Percentiles rank a stretch among this genome's conserved stretches.
Conservation (phyloP, 2,113 vertebrate species). For the Chionomys nivalis region DNA sequence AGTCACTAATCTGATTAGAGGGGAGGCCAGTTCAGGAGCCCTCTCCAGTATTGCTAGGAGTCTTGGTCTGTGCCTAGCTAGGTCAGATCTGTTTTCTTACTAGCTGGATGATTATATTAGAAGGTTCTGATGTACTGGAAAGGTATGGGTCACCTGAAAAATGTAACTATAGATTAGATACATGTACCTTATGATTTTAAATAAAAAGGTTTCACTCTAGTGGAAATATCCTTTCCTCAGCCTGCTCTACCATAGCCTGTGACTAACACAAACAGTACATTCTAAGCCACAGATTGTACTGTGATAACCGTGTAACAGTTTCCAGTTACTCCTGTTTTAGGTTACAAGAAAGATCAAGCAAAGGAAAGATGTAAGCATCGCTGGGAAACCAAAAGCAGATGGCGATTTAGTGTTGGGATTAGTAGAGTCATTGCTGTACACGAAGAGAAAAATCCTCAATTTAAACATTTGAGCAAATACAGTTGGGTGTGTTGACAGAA, state of each 20-base stretch:
- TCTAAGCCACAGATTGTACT: neutral
- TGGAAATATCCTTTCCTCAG: neutral
- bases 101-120: neutral
- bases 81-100: neutral
- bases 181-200: neutral
- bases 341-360: neutral
- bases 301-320: neutral
- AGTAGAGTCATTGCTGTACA: neutral
- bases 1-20: no score
- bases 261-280: neutral
- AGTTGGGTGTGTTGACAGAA: no score
- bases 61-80: no score
- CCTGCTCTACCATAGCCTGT: neutral
- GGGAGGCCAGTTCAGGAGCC: no score
- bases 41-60: no score
- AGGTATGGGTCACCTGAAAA: neutral
- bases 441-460: neutral
- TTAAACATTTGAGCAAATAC: neutral
- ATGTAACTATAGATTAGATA: neutral
- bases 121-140: neutral
- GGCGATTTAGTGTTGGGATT: neutral
- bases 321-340: conserved; percentile 11
- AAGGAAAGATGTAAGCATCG: neutral
- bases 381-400: neutral
- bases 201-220: neutral